Conservation (phyloP, 2,888 invertebrate species). For the Protonemura montana region DNA sequence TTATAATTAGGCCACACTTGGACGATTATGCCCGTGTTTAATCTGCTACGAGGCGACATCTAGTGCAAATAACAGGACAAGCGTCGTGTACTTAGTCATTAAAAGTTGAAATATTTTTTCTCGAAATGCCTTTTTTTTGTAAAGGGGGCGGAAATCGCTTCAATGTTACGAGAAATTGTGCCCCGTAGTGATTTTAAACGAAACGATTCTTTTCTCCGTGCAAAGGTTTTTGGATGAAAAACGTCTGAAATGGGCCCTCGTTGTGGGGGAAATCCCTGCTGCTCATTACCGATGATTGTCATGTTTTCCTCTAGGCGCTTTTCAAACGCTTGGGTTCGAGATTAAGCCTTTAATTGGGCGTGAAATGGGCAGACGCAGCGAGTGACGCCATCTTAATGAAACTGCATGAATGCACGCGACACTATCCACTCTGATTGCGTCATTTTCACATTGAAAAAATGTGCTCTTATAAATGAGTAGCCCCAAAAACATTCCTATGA, state of each 20-base stretch:
- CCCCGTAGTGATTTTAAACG: background rate
- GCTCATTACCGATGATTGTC: background rate
- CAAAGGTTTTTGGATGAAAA: background rate
- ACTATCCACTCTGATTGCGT: background rate
- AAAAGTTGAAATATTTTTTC: background rate
- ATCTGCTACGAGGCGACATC: background rate
- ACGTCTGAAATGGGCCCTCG: background rate
- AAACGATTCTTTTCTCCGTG: background rate
- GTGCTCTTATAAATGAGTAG: background rate
- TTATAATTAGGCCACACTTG: conserved; percentile 12
- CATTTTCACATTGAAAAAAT: background rate
- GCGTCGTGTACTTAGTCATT: background rate
- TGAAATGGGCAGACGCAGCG: background rate
- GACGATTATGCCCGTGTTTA: background rate
- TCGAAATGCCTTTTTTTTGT: background rate
- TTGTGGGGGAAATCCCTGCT: background rate
- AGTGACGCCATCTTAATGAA: background rate
- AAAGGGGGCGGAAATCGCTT: background rate
- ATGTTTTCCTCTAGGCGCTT: background rate
- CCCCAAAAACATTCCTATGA: background rate
- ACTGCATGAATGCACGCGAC: background rate
- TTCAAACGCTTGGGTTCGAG: background rate
- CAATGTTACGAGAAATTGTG: background rate
- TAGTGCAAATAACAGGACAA: background rate
- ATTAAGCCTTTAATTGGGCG: background rate